phyloP scores from a whole-genome alignment of 2,797 vertebrate genomes.

The Crypturellus tataupa region DNA sequence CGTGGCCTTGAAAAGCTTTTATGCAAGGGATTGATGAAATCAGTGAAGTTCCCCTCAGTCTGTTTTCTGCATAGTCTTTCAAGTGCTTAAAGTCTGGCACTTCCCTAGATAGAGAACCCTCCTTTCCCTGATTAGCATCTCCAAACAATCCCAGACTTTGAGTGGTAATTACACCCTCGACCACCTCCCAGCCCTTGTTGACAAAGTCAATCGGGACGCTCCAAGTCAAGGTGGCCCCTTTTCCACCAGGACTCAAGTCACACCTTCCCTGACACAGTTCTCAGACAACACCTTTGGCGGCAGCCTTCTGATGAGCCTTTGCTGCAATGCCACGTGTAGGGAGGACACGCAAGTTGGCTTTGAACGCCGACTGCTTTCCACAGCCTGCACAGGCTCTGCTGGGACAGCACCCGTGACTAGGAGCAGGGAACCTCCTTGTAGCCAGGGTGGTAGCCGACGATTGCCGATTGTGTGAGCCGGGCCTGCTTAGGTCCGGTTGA shows the following conservation, averaged over 20 bases:
- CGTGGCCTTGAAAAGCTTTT: not conserved
- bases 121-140: not conserved
- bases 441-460: not conserved
- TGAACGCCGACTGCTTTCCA: fast-evolving
- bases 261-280: not conserved
- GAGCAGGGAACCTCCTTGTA: not conserved
- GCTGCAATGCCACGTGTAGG: not conserved
- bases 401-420: not conserved
- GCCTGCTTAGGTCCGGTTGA: not conserved
- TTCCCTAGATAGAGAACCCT: not conserved
- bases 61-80: not conserved
- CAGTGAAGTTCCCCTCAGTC: not conserved
- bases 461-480: fast-evolving
- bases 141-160: not conserved
- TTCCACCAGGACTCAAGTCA: not conserved
- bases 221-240: not conserved
- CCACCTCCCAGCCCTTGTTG: not conserved
- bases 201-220: not conserved
- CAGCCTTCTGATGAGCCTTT: fast-evolving
- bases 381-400: not conserved
- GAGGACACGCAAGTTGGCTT: fast-evolving
- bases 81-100: fast-evolving
- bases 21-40: not conserved
- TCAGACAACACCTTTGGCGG: not conserved
- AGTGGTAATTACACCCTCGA: not conserved